These are phyloP conservation scores for Pentalonia nigronervosa DNA, from an alignment of 1,140 invertebrate genomes.

Conservation along the genomic window DNA sequence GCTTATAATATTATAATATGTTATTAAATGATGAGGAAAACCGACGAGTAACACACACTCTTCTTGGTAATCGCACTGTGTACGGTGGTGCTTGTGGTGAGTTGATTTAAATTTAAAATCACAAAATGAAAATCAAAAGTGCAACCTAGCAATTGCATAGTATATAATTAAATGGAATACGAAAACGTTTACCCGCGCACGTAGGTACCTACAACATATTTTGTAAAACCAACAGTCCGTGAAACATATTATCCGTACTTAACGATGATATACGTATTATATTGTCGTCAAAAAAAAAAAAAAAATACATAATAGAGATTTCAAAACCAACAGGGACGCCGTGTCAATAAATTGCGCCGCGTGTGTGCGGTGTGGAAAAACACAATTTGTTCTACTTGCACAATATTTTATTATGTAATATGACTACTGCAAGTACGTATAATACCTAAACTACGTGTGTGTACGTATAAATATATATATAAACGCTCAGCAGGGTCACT, in stretches of 20 bases:
- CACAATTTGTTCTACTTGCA: slow-evolving; percentile 22
- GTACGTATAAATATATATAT: too few relatives aligned
- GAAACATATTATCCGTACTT: neutral
- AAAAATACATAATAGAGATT: neutral
- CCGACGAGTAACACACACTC: neutral
- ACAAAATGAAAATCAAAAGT: neutral
- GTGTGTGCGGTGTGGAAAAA: neutral
- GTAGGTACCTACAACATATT: neutral
- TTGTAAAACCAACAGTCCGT: neutral
- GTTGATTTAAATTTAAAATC: slow-evolving; percentile 9
- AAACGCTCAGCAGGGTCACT: neutral
- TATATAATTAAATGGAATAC: neutral
- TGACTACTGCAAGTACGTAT: neutral
- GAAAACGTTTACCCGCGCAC: neutral
- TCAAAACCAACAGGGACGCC: neutral
- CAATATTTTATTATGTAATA: slow-evolving; percentile 5
- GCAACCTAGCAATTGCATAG: neutral
- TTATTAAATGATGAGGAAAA: neutral
- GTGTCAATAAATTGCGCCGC: neutral
- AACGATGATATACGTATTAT: neutral
- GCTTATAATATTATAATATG: too few relatives aligned
- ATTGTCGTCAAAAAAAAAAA: neutral
- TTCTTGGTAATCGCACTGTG: neutral
- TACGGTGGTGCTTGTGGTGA: neutral
- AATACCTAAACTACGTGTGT: neutral